Evolutionary conservation across 2,113 vertebrate genomes (phyloP), one percentile per base, ranked within the genome.

Genomic region (Neodon shergylaensis): DNA sequence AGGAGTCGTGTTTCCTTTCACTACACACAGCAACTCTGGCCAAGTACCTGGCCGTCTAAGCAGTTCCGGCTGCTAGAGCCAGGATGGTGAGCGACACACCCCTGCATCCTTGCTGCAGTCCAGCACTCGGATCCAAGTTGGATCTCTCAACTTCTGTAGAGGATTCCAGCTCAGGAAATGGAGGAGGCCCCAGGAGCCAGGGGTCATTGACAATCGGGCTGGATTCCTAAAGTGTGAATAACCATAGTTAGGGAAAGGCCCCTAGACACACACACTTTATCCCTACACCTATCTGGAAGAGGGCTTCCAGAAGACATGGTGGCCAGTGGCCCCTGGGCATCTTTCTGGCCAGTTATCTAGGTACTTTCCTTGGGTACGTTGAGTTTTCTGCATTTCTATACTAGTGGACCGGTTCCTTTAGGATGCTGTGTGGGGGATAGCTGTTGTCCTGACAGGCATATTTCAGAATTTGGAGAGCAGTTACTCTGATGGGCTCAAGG

Each of bases 81-180:
- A 74, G 44, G 74, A 79, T 21, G 68, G 31, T n/a, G 42, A 92
- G 61, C 85, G 3, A 70, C 54, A 28, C 12, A 31, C 17, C 88
- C n/a, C 74, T 19, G 36, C 9, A 1, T 44, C 26, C 94, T 66
- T 28, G 72, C 47, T 39, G 11, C 5, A 21, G 54, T 28, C n/a
- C 77, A 0, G 28, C 52, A 90, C 94, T 91, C 78, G 36, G n/a
- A 81, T 94, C 82, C 72, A 66, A 65, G 54, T 91, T 70, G 73
- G 65, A 92, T 44, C 91, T 13, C 73, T 52, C n/a, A 7, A 13
- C 65, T 90, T 63, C 13, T 85, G 84, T 31, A 14, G 28, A 36
- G 0, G n/a, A 63, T 54, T 95, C 92, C 85, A 39, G 88, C 65
- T 89, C 87, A 76, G 95, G 95, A 95, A 97, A 94, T 42, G 85